Percentiles rank a stretch among this genome's conserved stretches.
Evolutionary conservation across 2,113 vertebrate genomes (phyloP).

Genomic region (Symphodus melops): DNA sequence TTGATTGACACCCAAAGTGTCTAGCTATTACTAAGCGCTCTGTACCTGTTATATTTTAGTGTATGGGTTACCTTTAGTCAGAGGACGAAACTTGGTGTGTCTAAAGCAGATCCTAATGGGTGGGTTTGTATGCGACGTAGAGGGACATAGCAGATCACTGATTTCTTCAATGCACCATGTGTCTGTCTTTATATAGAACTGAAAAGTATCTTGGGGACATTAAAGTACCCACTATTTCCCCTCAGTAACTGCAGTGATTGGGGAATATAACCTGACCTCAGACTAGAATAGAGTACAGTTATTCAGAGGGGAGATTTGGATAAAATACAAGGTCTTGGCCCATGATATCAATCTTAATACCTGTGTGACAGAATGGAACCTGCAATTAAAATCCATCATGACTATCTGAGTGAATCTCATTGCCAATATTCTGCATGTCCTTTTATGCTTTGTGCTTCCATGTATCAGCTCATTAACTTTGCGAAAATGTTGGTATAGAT

Average conservation of each 20-base stretch:
- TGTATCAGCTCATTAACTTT: slow-evolving; percentile 68
- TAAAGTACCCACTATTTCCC: not conserved
- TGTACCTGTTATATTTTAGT: too few relatives aligned
- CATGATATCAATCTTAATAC: slow-evolving; percentile 28
- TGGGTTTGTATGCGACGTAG: too few relatives aligned
- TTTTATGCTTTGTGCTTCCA: slow-evolving; percentile 52
- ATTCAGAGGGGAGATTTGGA: not conserved
- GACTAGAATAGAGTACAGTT: not conserved
- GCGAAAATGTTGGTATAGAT: slow-evolving; percentile 58
- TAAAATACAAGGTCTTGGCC: slow-evolving; percentile 11
- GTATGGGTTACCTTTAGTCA: too few relatives aligned
- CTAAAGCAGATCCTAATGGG: too few relatives aligned
- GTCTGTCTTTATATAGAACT: too few relatives aligned
- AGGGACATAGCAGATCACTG: too few relatives aligned
- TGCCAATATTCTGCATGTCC: slow-evolving; percentile 56
- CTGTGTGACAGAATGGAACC: slow-evolving; percentile 13
- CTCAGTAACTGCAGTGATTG: not conserved
- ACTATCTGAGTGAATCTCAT: slow-evolving; percentile 15
- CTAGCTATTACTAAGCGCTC: too few relatives aligned
- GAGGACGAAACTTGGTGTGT: too few relatives aligned
- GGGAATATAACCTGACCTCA: not conserved
- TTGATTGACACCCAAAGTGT: too few relatives aligned
- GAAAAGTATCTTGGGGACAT: too few relatives aligned
- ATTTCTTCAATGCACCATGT: too few relatives aligned
- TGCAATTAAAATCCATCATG: slow-evolving; percentile 54